Evolutionary conservation across 2,888 invertebrate genomes (phyloP).

Genomic region (Drosophila merina): DNA sequence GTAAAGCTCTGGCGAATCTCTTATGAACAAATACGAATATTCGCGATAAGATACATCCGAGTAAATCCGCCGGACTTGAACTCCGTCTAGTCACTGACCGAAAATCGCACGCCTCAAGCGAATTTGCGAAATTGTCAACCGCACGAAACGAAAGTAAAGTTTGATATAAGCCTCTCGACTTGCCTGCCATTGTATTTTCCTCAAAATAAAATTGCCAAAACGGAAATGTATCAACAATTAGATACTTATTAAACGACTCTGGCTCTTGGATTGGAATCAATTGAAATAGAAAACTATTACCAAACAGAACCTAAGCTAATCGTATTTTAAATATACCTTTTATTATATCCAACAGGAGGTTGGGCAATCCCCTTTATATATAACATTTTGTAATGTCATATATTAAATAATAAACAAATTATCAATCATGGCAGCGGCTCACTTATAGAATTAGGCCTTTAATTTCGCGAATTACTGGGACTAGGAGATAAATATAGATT

Average conservation of each 20-base stretch:
- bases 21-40: neutral
- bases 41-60: slow-evolving; percentile 26
- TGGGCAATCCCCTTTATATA: neutral
- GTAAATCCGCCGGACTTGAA: slow-evolving; percentile 3
- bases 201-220: slow-evolving; percentile 28
- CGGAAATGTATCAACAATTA: slow-evolving; percentile 2
- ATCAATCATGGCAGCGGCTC: neutral
- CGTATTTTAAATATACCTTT: too few relatives aligned
- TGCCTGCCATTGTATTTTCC: slow-evolving; percentile 33
- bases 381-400: neutral
- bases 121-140: slow-evolving; percentile 47
- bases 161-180: slow-evolving; percentile 51
- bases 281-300: neutral
- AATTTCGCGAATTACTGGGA: slow-evolving; percentile 3
- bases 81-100: slow-evolving; percentile 34
- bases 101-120: slow-evolving; percentile 11
- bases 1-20: neutral
- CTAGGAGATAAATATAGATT: slow-evolving; percentile 66
- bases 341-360: too few relatives aligned
- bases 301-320: too few relatives aligned
- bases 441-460: slow-evolving; percentile 20
- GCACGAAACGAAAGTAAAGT: slow-evolving; percentile 58
- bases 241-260: slow-evolving; percentile 7
- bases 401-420: neutral
- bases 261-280: neutral